Percentiles rank a stretch among this genome's conserved stretches.
phyloP scores from a whole-genome alignment of 2,113 vertebrate species.

The Marcusenius ussheri region DNA sequence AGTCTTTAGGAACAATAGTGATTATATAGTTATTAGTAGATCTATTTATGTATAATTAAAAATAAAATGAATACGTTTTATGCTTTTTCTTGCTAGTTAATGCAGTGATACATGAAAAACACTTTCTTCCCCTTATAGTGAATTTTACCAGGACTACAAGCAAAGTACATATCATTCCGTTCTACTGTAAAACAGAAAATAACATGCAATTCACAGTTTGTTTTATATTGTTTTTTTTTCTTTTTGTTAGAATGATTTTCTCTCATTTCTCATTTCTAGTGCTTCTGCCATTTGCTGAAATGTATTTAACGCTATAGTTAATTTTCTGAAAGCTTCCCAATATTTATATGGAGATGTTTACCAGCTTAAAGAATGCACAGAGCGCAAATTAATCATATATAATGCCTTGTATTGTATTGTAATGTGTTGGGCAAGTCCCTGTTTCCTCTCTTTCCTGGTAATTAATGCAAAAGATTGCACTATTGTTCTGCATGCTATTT shows the following conservation, averaged over 20 bases:
- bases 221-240: background rate
- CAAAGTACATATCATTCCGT: background rate
- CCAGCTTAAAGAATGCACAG: background rate
- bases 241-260: background rate
- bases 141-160: background rate
- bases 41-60: background rate
- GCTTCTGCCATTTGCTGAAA: background rate
- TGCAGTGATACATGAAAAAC: background rate
- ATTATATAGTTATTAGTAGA: background rate
- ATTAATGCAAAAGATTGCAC: background rate
- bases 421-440: background rate
- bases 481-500: background rate
- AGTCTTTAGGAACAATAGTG: background rate
- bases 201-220: background rate
- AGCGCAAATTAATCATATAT: background rate
- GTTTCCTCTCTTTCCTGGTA: background rate
- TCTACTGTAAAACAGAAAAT: background rate
- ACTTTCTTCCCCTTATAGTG: background rate
- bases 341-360: background rate
- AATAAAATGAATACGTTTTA: background rate
- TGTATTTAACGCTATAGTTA: background rate
- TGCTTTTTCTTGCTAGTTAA: background rate
- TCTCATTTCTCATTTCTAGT: background rate
- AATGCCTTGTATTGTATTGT: background rate
- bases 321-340: background rate